Conservation (phyloP, 2,113 vertebrate species). For the Orientallactaga bullata region DNA sequence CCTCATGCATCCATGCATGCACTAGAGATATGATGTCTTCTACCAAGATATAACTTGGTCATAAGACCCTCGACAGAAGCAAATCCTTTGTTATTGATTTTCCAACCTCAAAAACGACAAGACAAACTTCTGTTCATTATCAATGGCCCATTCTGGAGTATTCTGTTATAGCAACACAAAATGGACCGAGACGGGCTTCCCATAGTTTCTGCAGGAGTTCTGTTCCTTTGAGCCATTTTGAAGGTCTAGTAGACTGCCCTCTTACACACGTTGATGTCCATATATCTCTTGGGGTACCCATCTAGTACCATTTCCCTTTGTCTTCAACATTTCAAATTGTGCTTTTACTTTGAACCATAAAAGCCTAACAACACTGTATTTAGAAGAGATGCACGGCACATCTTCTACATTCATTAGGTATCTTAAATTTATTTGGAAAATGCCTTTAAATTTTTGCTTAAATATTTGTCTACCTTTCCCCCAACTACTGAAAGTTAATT, state of each 20-base stretch:
- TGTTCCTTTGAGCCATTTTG: background rate
- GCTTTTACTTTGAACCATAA: constrained; percentile 28
- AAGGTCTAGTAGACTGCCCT: background rate
- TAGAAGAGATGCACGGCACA: background rate
- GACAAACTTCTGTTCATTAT: background rate
- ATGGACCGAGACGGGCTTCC: background rate
- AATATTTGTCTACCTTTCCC: background rate
- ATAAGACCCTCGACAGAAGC: background rate
- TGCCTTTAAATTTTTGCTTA: constrained; percentile 11
- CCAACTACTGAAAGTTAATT: background rate
- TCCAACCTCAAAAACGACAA: too few relatives aligned
- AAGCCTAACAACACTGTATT: background rate
- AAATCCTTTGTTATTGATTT: background rate
- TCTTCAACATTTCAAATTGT: background rate
- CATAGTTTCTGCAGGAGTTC: background rate
- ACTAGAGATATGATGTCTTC: background rate
- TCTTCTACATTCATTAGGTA: background rate
- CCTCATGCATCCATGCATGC: background rate
- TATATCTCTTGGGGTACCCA: background rate
- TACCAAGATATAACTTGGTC: background rate
- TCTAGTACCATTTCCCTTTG: background rate
- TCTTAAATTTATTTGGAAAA: constrained; percentile 1
- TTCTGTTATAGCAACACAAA: background rate
- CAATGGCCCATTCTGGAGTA: background rate
- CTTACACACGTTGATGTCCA: background rate